Percentiles rank a stretch among this genome's conserved stretches.
phyloP scores from a whole-genome alignment of 1,140 invertebrate genomes.

The Anoplophora glabripennis region DNA sequence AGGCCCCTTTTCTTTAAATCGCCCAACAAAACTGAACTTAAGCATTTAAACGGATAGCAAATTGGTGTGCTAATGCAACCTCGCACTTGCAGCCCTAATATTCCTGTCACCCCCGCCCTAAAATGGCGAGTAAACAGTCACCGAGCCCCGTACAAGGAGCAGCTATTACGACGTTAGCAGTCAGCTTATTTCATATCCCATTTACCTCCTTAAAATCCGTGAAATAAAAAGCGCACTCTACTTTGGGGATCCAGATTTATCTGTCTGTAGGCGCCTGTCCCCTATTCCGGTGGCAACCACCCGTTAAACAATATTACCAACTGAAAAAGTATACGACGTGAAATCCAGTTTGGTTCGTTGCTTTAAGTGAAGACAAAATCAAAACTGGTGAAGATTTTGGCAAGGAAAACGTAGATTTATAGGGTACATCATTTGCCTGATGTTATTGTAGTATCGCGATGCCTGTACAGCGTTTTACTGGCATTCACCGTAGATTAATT shows the following conservation, averaged over 20 bases:
- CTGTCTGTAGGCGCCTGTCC: background rate
- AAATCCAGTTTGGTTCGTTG: too few species aligned
- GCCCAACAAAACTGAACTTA: too few species aligned
- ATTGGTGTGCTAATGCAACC: too few species aligned
- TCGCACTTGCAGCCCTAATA: background rate
- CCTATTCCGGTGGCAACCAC: background rate
- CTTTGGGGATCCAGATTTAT: slow-evolving; percentile 5
- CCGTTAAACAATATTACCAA: slow-evolving; percentile 5
- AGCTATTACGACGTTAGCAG: slow-evolving; percentile 11
- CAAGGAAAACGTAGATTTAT: too few species aligned
- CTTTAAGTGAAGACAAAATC: too few species aligned
- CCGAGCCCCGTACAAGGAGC: background rate
- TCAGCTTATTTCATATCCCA: slow-evolving; percentile 43
- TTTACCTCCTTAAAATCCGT: slow-evolving; percentile 40
- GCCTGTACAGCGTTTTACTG: too few species aligned
- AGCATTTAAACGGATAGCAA: too few species aligned
- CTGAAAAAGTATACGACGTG: background rate
- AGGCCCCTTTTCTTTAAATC: too few species aligned
- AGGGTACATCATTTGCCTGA: too few species aligned
- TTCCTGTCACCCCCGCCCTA: slow-evolving; percentile 2
- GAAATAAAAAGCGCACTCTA: slow-evolving; percentile 33
- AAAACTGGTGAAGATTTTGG: too few species aligned
- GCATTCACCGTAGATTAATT: too few species aligned
- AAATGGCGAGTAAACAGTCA: slow-evolving; percentile 11
- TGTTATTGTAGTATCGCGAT: too few species aligned